Evolutionary conservation across 2,888 invertebrate genomes (phyloP).

Genomic region (Caenorhabditis uteleia): DNA sequence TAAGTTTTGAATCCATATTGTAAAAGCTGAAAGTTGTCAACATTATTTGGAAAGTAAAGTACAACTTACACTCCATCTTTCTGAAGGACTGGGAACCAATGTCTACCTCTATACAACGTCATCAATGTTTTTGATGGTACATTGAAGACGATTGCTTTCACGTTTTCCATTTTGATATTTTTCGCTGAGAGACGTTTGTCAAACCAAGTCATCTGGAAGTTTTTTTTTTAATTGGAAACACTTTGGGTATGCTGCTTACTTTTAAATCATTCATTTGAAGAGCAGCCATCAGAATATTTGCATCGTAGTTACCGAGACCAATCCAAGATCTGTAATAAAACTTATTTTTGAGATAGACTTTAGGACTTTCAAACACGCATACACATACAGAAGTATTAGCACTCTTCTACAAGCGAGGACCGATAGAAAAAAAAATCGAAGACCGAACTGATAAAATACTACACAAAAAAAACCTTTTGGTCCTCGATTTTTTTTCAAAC

Average conservation of each 20-base stretch:
- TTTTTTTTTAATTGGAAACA: background rate
- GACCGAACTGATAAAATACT: too few species aligned
- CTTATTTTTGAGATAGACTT: background rate
- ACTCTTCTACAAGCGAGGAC: too few species aligned
- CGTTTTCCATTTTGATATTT: constrained; percentile 36
- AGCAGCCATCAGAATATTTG: constrained; percentile 96
- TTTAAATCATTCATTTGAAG: constrained; percentile 73
- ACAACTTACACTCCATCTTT: constrained; percentile 39
- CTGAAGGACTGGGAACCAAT: constrained; percentile 57
- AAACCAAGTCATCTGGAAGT: constrained; percentile 42
- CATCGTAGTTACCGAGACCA: constrained; percentile 96
- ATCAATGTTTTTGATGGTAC: constrained; percentile 44
- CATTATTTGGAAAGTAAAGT: background rate
- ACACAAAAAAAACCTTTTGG: too few species aligned
- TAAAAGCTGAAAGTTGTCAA: constrained; percentile 45
- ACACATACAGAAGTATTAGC: too few species aligned
- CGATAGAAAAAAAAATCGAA: too few species aligned
- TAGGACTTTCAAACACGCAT: too few species aligned
- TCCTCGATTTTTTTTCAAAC: too few species aligned
- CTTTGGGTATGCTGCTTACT: constrained; percentile 6
- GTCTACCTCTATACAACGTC: constrained; percentile 58
- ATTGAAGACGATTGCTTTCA: constrained; percentile 56
- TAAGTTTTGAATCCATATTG: constrained; percentile 65
- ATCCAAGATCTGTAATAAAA: constrained; percentile 71
- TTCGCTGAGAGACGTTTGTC: constrained; percentile 26